Evolutionary conservation across 2,797 vertebrate genomes (phyloP).

Genomic region (Propithecus perrieri): DNA sequence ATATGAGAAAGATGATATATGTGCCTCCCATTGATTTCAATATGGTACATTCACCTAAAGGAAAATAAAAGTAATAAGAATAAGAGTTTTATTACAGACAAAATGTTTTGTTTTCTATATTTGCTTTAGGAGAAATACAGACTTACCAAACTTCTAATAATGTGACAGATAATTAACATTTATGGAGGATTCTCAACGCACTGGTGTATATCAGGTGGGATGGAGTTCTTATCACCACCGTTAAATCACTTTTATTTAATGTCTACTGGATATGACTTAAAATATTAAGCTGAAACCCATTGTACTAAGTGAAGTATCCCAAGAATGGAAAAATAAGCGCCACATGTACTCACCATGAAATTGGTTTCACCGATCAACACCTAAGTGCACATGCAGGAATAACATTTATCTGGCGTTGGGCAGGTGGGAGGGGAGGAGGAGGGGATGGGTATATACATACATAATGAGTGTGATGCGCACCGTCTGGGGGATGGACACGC

Average conservation of each 20-base stretch:
- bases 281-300: no score
- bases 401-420: no score
- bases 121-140: slow-evolving; percentile 29
- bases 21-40: background rate
- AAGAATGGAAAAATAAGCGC: no score
- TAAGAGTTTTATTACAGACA: background rate
- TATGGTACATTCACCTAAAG: background rate
- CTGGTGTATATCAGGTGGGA: background rate
- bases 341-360: no score
- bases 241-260: slow-evolving; percentile 16
- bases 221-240: background rate
- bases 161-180: slow-evolving; percentile 3
- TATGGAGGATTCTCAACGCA: background rate
- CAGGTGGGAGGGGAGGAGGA: no score
- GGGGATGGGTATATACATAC: no score
- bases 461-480: no score
- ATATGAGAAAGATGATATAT: background rate
- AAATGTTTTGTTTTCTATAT: background rate
- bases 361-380: no score
- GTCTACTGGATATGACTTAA: background rate
- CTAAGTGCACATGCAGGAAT: no score
- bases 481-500: no score
- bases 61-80: slow-evolving; percentile 39
- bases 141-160: slow-evolving; percentile 18
- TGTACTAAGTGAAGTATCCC: no score